Evolutionary conservation across 1,140 invertebrate genomes (phyloP).

Genomic region (Drosophila equinoxialis): DNA sequence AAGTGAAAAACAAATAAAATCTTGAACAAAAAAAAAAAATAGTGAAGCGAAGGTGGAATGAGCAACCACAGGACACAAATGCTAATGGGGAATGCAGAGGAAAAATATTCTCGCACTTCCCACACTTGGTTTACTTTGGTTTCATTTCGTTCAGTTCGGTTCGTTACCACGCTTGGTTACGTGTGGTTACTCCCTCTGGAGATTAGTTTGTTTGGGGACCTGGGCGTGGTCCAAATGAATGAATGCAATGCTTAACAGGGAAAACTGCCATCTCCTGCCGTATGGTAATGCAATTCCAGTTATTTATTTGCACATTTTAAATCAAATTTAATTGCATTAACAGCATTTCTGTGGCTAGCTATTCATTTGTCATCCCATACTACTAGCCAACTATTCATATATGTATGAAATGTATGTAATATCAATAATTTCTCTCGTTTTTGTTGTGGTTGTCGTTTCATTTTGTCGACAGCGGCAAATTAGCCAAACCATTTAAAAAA

Average conservation of each 20-base stretch:
- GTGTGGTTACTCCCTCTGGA: constrained; percentile 4
- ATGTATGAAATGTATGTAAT: background rate
- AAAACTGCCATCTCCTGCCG: constrained; percentile 49
- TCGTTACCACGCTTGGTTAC: constrained; percentile 15
- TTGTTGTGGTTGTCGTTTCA: background rate
- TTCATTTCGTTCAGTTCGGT: background rate
- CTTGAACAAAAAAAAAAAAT: background rate
- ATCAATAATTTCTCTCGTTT: constrained; percentile 2
- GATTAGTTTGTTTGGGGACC: constrained; percentile 15
- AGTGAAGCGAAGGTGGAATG: background rate
- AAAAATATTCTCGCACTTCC: constrained; percentile 11
- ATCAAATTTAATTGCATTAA: constrained; percentile 32
- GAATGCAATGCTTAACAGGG: constrained; percentile 14
- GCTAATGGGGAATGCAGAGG: background rate
- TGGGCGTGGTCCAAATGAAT: constrained; percentile 53
- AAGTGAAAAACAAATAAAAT: constrained; percentile 4
- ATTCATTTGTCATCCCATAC: constrained; percentile 36
- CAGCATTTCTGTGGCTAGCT: constrained; percentile 25
- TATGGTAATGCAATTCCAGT: constrained; percentile 24
- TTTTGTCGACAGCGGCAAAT: constrained; percentile 37
- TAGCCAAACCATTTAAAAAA: constrained; percentile 42
- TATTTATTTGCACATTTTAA: constrained; percentile 28
- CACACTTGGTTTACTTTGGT: background rate
- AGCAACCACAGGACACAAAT: constrained; percentile 21
- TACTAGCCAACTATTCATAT: no score